These are phyloP conservation scores for Pteruthius melanotis DNA, from an alignment of 2,113 vertebrate species.

Conservation along the genomic window DNA sequence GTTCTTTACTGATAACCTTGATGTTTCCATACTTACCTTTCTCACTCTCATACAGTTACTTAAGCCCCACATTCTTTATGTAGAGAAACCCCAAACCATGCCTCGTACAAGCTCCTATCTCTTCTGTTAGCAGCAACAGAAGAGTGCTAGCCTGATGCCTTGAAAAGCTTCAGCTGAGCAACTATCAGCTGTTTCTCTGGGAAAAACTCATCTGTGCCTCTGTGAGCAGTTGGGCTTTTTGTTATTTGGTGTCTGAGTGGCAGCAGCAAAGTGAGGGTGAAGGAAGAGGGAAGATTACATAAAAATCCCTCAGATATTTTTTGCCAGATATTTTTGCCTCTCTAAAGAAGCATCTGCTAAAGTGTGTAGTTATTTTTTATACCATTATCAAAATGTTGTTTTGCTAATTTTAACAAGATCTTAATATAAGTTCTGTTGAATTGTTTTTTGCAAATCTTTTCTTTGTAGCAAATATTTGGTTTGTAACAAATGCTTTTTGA, in stretches of 20 bases:
- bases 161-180: neutral
- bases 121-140: neutral
- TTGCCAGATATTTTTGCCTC: neutral
- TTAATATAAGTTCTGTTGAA: neutral
- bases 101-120: neutral
- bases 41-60: neutral
- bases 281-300: neutral
- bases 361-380: neutral
- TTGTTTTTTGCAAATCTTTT: neutral
- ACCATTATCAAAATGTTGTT: neutral
- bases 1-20: constrained; percentile 8
- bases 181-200: neutral
- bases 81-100: fast-evolving
- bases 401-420: neutral
- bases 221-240: neutral
- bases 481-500: neutral
- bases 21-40: neutral
- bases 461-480: neutral
- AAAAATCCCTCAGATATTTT: neutral
- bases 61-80: neutral
- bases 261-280: neutral
- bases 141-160: neutral
- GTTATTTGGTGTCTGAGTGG: neutral
- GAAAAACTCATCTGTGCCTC: neutral
- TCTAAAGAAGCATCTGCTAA: neutral